Percentiles rank a stretch among this genome's conserved stretches.
Evolutionary conservation across 1,140 invertebrate species (phyloP).

Genomic region (Pseudomyrmex concolor): DNA sequence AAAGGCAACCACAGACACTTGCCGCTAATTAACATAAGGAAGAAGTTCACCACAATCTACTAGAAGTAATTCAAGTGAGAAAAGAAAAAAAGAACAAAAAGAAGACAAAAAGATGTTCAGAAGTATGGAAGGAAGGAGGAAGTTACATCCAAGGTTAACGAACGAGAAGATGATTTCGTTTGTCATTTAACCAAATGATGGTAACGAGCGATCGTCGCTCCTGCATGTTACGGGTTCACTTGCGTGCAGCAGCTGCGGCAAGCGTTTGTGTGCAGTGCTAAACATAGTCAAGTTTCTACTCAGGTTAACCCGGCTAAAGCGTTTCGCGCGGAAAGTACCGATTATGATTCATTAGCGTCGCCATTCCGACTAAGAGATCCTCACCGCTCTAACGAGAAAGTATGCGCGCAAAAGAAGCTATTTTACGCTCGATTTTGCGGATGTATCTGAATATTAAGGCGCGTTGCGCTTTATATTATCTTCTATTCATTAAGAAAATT

Average conservation of each 20-base stretch:
- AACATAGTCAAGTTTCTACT: constrained; percentile 34
- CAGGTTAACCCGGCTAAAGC: constrained; percentile 60
- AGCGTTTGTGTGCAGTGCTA: background rate
- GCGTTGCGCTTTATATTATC: constrained; percentile 10
- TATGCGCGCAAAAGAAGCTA: constrained; percentile 39
- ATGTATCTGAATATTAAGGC: constrained; percentile 21
- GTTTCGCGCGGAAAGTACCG: constrained; percentile 66
- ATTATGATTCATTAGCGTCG: constrained; percentile 69
- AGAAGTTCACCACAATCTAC: constrained; percentile 33
- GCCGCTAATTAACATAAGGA: constrained; percentile 50
- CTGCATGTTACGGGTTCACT: background rate
- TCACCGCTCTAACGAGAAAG: constrained; percentile 59
- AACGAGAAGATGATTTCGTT: constrained; percentile 51
- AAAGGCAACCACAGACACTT: constrained; percentile 30
- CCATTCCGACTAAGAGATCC: constrained; percentile 44
- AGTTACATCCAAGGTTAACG: constrained; percentile 39
- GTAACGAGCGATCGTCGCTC: constrained; percentile 5
- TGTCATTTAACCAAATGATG: constrained; percentile 55
- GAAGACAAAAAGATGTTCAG: background rate
- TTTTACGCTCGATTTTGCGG: background rate
- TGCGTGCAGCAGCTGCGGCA: constrained; percentile 15
- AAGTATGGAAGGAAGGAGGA: background rate
- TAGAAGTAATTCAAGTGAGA: constrained; percentile 1
- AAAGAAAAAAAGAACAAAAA: background rate
- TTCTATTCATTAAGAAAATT: background rate